Base-by-base conservation (phyloP, 2,113 vertebrate genomes). In the Tichodroma muraria region DNA sequence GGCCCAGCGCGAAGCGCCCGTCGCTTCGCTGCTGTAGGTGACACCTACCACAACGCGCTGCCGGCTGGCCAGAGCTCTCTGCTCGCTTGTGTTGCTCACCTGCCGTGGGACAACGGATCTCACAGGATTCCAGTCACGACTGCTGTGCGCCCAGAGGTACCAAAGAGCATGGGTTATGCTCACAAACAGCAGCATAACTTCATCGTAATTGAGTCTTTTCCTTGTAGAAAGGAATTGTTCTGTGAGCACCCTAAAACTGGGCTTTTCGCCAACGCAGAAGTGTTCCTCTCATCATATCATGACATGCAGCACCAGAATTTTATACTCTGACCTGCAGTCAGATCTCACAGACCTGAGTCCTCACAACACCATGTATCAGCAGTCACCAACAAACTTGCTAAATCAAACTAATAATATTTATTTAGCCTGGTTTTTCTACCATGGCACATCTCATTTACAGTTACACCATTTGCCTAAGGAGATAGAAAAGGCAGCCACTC, bases 21-120 rank as follows among this genome's bases (percentile, higher is more conserved):
- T 8, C 27, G 45, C 76, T 63, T 30, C 0, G 0, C 65, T 53
- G 57, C 79, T 31, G 1, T 19, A 53, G 85, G 61, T 68, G 69
- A 63, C 30, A 49, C 23, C 28, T 11, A 23, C 20, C 56, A 8
- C 38, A 4, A 4, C 0, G 14, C 0, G 8, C 49, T 23, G 45
- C 61, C 30, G 49, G 30, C 37, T 17, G 47, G 16, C 59, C 79
- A 37, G 25, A 53, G 18, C 73, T 52, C 93, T 50, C 79, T 17
- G 45, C 80, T 47, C 31, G 10, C 68, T 63, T 42, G 18, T 1
- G 0, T 1, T 17, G 44, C 50, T 73, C 65, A 59, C 30, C 63
- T 15, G 11, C 3, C 0, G 0, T 2, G 5, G 71, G 89, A 85
- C 23, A 78, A 49, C 15, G 75, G 33, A 70, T 30, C 31, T 35